Evolutionary conservation across 1,140 invertebrate genomes (phyloP).

Genomic region (Lordiphosa collinella): DNA sequence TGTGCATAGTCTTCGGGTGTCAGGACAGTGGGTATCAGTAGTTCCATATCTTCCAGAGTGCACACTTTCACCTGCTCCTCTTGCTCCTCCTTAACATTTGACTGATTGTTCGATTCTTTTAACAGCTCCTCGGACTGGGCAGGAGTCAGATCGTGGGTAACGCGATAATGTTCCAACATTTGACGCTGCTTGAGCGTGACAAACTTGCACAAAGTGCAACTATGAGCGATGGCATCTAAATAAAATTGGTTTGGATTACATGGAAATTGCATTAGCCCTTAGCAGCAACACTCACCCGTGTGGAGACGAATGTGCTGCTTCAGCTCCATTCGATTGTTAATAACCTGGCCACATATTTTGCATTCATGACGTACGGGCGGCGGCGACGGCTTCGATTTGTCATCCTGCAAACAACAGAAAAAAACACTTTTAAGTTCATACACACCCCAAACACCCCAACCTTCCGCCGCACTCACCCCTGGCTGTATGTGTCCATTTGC

Average conservation of each 20-base stretch:
- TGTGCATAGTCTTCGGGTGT: conserved; percentile 51
- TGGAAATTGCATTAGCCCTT: neutral
- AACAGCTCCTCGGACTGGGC: conserved; percentile 45
- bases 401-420: conserved; percentile 6
- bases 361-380: conserved; percentile 43
- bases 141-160: conserved; percentile 23
- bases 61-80: conserved; percentile 39
- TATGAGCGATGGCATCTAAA: conserved; percentile 43
- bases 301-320: conserved; percentile 66
- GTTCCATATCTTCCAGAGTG: conserved; percentile 59
- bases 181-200: conserved; percentile 42
- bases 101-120: conserved; percentile 10
- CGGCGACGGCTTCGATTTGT: neutral
- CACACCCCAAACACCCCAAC: neutral
- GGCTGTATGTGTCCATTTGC: conserved; percentile 29
- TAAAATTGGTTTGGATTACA: neutral
- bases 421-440: neutral
- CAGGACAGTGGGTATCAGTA: conserved; percentile 52
- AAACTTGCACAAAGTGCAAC: conserved; percentile 58
- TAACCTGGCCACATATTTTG: conserved; percentile 47
- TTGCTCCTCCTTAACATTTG: neutral
- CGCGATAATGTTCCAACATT: conserved; percentile 52
- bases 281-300: conserved; percentile 37
- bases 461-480: conserved; percentile 24
- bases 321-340: conserved; percentile 53